Conservation (phyloP, 1,140 invertebrate genomes). For the Apocrypta bakeri region DNA sequence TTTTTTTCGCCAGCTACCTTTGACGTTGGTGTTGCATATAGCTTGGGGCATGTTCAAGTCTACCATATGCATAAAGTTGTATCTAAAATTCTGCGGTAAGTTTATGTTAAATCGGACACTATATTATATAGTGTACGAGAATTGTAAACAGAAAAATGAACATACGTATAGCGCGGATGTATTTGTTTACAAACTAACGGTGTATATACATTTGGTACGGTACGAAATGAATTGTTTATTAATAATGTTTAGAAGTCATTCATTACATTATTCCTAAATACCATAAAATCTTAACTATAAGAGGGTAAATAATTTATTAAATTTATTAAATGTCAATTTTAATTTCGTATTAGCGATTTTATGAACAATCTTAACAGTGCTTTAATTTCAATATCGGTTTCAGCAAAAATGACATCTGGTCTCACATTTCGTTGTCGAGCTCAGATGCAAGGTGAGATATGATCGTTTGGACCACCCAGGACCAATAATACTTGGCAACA, state of each 20-base stretch:
- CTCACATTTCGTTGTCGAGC: neutral
- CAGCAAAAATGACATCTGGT: neutral
- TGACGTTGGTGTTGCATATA: slow-evolving; percentile 19
- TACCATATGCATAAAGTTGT: neutral
- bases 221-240: neutral
- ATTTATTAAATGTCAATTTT: too few species aligned
- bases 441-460: neutral
- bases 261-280: neutral
- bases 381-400: neutral
- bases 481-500: neutral
- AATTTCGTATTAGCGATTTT: neutral
- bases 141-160: neutral
- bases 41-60: neutral
- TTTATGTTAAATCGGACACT: neutral
- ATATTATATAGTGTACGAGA: too few species aligned
- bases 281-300: neutral
- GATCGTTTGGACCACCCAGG: slow-evolving; percentile 31
- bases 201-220: neutral
- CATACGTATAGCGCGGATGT: neutral
- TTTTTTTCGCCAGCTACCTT: neutral
- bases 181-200: neutral
- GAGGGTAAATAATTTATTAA: too few species aligned
- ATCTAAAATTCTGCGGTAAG: neutral
- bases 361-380: neutral
- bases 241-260: neutral